phyloP scores from a whole-genome alignment of 1,140 invertebrate species.

The Pygmarrhopalites habei region DNA sequence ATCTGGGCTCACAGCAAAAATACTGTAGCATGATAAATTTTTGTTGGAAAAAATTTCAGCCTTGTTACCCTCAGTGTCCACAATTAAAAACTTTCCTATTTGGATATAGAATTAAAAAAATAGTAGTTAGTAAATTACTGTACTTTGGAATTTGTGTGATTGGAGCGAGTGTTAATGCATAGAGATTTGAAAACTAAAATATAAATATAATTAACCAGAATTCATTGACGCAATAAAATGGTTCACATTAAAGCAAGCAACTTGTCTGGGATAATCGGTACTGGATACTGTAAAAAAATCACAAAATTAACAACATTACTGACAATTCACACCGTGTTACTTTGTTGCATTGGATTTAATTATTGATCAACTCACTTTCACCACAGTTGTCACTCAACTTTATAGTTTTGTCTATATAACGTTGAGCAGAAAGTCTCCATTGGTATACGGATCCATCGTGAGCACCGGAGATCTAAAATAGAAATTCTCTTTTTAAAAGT shows the following conservation, averaged over 20 bases:
- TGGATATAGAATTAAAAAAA: too few relatives aligned
- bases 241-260: neutral
- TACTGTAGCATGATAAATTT: neutral
- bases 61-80: neutral
- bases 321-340: neutral
- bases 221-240: neutral
- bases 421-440: neutral
- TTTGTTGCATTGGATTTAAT: neutral
- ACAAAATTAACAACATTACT: neutral
- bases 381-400: neutral
- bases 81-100: neutral
- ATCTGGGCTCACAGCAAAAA: neutral
- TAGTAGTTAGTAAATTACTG: too few relatives aligned
- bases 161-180: too few relatives aligned
- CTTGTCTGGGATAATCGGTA: slow-evolving; percentile 2
- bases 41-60: neutral
- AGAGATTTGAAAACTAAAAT: too few relatives aligned
- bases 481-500: neutral
- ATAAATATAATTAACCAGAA: too few relatives aligned
- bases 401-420: neutral
- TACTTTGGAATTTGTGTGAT: too few relatives aligned
- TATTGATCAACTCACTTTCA: neutral
- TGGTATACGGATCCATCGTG: neutral
- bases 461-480: neutral
- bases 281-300: neutral